Evolutionary conservation across 2,797 vertebrate species (phyloP), one percentile per base, ranked within the genome.

Genomic region (Chelidonichthys spinosus): DNA sequence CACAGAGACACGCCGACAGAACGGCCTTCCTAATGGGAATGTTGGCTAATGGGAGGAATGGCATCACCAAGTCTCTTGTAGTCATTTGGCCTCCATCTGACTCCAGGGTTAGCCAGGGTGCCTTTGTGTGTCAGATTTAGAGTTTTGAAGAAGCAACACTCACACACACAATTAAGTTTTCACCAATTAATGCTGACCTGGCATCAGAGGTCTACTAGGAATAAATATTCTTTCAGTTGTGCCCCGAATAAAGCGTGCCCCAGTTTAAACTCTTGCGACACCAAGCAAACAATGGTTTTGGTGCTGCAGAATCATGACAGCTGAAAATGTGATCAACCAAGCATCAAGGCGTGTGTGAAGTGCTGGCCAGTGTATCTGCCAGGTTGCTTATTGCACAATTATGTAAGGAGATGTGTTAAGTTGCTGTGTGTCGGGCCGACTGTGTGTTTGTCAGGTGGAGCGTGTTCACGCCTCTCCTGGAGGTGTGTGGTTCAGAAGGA

Each of bases 391-490:
- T 25, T 85, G 79, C 63, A 46, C 6, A 44, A 42, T 80, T 77
- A 72, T 33, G 55, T 72, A 55, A 76, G 53, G 44, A 63, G 32
- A 60, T 54, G n/a, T 56, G 65, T 55, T 32, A 43, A 40, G 15
- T 44, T 69, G 40, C 10, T 72, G 47, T 15, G 49, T 83, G 47
- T 68, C 64, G 62, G 25, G 50, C 39, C 43, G 61, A 33, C 65
- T 62, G 54, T 63, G 56, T 69, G 69, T 39, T 70, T 25, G 25
- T 25, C 82, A 96, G 93, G 81, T 94, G 93, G 90, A 93, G 95
- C 80, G 89, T 96, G 94, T 94, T 95, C 69, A 95, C 93, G 11
- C 93, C 88, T 25, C 83, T 91, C 43, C 72, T 92, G 4, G 87
- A 95, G 55, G 80, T 94, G 10, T 49, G 39, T 3, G 88, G 93